Base-by-base conservation (phyloP, 2,113 vertebrate species). In the Varanus komodoensis region DNA sequence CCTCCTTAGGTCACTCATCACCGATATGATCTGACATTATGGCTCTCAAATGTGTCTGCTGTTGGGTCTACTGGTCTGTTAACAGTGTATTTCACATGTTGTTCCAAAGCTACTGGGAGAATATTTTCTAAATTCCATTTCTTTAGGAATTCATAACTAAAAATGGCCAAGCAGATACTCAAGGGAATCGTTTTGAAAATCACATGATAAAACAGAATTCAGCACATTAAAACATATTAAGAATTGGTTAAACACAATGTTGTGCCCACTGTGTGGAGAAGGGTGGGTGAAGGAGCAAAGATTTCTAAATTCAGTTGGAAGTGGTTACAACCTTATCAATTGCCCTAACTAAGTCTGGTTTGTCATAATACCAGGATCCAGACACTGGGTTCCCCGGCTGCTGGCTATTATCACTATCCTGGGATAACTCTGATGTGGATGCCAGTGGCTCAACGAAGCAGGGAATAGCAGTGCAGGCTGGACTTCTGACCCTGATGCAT, bases 1-100 rank as follows among this genome's bases (percentile, higher is more conserved):
- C n/a, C 48, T 92, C 87, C 0, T 0, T 57, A 89, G 78, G 52
- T 92, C 54, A 90, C 78, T 88, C 87, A 82, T 91, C 57, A 88
- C 68, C 88, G 71, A 73, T 91, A 89, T 17, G 27, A 73, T 38
- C 9, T 71, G n/a, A 25, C 87, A 19, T 86, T 93, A 87, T 69
- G 52, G 23, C 48, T 90, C 57, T 91, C 1, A 23, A 52, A 93
- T 77, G 0, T 88, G 91, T 88, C 87, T 93, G n/a, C 69, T 90
- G 8, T 90, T 92, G 29, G 48, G 64, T 84, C 86, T 89, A 87
- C 44, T 86, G 12, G 19, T 71, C 12, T 93, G 23, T 92, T 83
- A 91, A 83, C 38, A 89, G 69, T 86, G 90, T 91, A 89, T 89
- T 93, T 94, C 74, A 64, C 34, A 84, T 14, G 82, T 6, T 57